A percentile compares a stretch with the other conserved stretches of the same genome.
phyloP scores from a whole-genome alignment of 2,888 invertebrate genomes.

The Clanis bilineata region DNA sequence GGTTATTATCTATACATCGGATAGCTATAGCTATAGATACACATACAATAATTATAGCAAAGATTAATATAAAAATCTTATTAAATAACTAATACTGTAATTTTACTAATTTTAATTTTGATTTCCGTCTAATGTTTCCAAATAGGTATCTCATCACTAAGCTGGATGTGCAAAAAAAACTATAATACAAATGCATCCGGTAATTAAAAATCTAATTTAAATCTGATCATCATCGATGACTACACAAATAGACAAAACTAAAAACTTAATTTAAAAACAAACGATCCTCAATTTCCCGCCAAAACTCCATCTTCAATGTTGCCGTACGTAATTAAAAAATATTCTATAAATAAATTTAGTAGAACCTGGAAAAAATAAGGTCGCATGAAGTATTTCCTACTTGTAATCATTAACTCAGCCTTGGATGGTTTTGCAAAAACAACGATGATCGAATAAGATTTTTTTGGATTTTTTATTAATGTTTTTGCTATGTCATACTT shows the following conservation, averaged over 20 bases:
- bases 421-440: slow-evolving; percentile 7
- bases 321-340: not conserved
- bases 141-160: too few relatives aligned
- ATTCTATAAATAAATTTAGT: not conserved
- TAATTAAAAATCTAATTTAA: not conserved
- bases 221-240: not conserved
- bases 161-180: too few relatives aligned
- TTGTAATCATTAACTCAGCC: not conserved
- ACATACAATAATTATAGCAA: too few relatives aligned
- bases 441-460: slow-evolving; percentile 1
- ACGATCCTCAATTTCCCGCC: not conserved
- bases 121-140: too few relatives aligned
- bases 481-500: slow-evolving; percentile 1
- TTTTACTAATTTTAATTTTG: too few relatives aligned
- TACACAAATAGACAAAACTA: not conserved
- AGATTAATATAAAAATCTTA: too few relatives aligned
- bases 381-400: not conserved
- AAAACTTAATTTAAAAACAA: not conserved
- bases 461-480: not conserved
- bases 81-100: too few relatives aligned
- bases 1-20: too few relatives aligned
- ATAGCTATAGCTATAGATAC: too few relatives aligned
- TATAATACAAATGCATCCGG: too few relatives aligned
- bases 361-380: not conserved
- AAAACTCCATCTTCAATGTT: not conserved